Evolutionary conservation across 2,888 invertebrate species (phyloP), one percentile per base, ranked within the genome.

Genomic region (Oscheius sp.): DNA sequence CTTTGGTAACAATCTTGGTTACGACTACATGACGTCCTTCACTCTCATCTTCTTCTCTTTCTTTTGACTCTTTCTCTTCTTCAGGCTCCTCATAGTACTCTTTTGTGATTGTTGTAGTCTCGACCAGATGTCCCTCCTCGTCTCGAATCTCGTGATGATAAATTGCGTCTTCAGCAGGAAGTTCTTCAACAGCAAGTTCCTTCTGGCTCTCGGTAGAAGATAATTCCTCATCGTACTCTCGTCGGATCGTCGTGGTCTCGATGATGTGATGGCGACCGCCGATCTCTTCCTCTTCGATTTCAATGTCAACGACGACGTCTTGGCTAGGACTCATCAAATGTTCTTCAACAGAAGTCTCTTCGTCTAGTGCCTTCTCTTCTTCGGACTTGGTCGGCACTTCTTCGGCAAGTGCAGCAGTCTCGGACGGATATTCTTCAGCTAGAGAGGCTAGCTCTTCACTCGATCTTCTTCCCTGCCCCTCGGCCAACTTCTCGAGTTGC

Each of bases 211-310:
- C 29, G 21, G 21, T 5, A 32, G 55, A 21, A 21, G 21, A 9
- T 21, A 9, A 9, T 21, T 21, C 50, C 32, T 65, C 65, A 29
- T 65, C 50, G 35, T 50, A 65, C 21, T 51, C 42, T 50, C 55
- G 57, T 29, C 11, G 55, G 51, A 13, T 68, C 13, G 59, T 72
- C 3, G 37, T 62, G 5, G 76, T 58, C 51, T 70, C 74, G 29
- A 65, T 42, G 32, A 71, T 65, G 21, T 72, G 62, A n/a, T 32
- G 53, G 10, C 51, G 70, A 37, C 63, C 59, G n/a, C 62, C 42
- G 10, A 35, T 35, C 10, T 29, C 4, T 33, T 32, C 21, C 13
- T 48, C 32, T 32, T 65, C 65, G 32, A 29, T 21, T 29, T 47
- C 50, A 65, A 21, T 33, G 42, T 21, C 11, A 21, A 47, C 21